Percentiles rank a stretch among this genome's conserved stretches.
Evolutionary conservation across 1,140 invertebrate genomes (phyloP).

Genomic region (Temnothorax nylanderi): DNA sequence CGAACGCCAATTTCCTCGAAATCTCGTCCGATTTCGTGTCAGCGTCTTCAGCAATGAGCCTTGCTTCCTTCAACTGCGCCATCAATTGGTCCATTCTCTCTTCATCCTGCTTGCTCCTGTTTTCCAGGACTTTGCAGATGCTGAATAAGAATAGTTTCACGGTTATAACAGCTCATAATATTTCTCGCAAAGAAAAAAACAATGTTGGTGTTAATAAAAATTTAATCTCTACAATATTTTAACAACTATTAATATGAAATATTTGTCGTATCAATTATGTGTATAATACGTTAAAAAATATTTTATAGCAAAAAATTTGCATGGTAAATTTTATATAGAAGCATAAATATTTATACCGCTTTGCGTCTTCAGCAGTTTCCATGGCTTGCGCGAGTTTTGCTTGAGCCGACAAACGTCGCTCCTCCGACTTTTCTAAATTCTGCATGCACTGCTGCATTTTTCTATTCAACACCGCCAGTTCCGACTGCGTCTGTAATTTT

Average conservation of each 20-base stretch:
- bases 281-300: neutral
- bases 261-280: neutral
- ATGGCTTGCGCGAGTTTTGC: constrained; percentile 91
- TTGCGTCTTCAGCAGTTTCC: constrained; percentile 93
- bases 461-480: constrained; percentile 91
- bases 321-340: constrained; percentile 2
- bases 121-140: constrained; percentile 92
- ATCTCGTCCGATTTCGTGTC: constrained; percentile 94
- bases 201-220: neutral
- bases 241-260: neutral
- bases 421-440: constrained; percentile 92
- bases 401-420: constrained; percentile 89
- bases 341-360: constrained; percentile 87
- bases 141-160: constrained; percentile 81
- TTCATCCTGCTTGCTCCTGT: constrained; percentile 91
- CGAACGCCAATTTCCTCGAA: constrained; percentile 94
- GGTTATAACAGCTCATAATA: neutral
- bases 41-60: constrained; percentile 92
- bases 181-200: neutral
- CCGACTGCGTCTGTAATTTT: constrained; percentile 89
- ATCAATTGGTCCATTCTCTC: constrained; percentile 91
- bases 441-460: constrained; percentile 93
- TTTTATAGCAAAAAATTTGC: neutral
- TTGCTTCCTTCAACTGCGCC: constrained; percentile 91
- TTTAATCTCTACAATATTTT: neutral